A percentile compares a stretch with the other conserved stretches of the same genome.
Evolutionary conservation across 2,888 invertebrate species (phyloP).

Genomic region (Serripes groenlandicus): DNA sequence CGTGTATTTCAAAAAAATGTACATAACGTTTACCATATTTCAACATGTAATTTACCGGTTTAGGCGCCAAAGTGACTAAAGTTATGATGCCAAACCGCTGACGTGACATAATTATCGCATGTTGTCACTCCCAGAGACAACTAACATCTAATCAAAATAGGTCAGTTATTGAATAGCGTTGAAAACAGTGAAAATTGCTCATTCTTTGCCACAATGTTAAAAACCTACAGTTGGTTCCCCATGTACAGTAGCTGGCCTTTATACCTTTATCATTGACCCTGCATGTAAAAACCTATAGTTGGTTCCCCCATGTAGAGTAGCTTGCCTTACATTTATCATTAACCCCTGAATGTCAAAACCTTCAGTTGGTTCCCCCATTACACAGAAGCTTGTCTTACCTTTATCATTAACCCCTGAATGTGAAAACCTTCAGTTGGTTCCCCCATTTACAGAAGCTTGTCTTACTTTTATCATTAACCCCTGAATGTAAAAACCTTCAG

Average conservation of each 20-base stretch:
- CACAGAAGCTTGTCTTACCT: slow-evolving; percentile 91
- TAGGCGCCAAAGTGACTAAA: too few species aligned
- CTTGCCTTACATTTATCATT: slow-evolving; percentile 95
- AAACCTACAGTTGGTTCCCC: slow-evolving; percentile 98
- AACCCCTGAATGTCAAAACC: slow-evolving; percentile 98
- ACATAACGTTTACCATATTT: too few species aligned
- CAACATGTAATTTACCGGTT: too few species aligned
- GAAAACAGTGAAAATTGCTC: too few species aligned
- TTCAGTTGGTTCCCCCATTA: slow-evolving; percentile 98
- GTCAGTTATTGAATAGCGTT: too few species aligned
- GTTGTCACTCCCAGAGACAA: too few species aligned
- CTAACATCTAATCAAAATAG: too few species aligned
- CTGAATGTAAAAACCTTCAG: slow-evolving; percentile 98
- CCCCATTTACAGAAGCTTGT: slow-evolving; percentile 77
- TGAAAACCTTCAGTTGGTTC: slow-evolving; percentile 73
- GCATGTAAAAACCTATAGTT: slow-evolving; percentile 58
- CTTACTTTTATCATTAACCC: slow-evolving; percentile 97
- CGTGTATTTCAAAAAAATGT: too few species aligned
- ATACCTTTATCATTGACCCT: neutral
- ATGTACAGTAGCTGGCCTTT: slow-evolving; percentile 96
- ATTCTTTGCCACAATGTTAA: too few species aligned
- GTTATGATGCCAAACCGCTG: too few species aligned
- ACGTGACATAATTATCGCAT: too few species aligned
- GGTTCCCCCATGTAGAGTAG: slow-evolving; percentile 83
- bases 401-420: neutral